Base-by-base conservation (phyloP, 2,113 vertebrate species). In the Microcebus jonahi region DNA sequence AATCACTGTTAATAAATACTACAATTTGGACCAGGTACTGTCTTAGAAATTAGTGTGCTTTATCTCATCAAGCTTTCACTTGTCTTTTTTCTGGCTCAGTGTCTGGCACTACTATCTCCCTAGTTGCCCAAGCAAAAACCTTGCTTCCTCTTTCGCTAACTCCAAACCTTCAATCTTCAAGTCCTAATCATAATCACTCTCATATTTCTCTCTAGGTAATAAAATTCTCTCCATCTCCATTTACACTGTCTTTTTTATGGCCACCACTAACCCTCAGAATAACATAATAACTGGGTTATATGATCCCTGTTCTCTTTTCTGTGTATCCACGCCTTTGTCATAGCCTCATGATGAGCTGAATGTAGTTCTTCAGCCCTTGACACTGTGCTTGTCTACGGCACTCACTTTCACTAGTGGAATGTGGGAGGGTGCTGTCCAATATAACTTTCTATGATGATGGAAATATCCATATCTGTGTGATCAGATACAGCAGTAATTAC, bases 21-120 rank as follows among this genome's bases (percentile, higher is more conserved):
- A 1, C 53, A 5, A 39, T 55, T 83, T 79, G 14, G 20, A 13
- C 8, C 1, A 21, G 11, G 9, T 4, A 2, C 13, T 57, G 0
- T 42, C 3, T 34, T 84, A 7, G 3, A 17, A 31, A 45, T 21
- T 8, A 27, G 23, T 23, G 21, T 34, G 31, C 21, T n/a, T 63
- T 21, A 21, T n/a, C 5, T 36, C 17, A 15, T 18, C 45, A 18
- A 48, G 27, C 1, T 20, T 34, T n/a, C 15, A 10, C 6, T 0
- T 76, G 4, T 34, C 5, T 84, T 80, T 8, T 34, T 50, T 73
- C 27, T 63, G 14, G 3, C 29, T 81, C 1, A 8, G 2, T 29
- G 2, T 45, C 15, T 76, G 42, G 15, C 4, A 50, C 10, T 76
- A 23, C 27, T 4, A 6, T 50, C 36, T 45, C 48, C 4, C 3